Evolutionary conservation across 2,888 invertebrate species (phyloP).

Genomic region (Cartodere bifasciata): DNA sequence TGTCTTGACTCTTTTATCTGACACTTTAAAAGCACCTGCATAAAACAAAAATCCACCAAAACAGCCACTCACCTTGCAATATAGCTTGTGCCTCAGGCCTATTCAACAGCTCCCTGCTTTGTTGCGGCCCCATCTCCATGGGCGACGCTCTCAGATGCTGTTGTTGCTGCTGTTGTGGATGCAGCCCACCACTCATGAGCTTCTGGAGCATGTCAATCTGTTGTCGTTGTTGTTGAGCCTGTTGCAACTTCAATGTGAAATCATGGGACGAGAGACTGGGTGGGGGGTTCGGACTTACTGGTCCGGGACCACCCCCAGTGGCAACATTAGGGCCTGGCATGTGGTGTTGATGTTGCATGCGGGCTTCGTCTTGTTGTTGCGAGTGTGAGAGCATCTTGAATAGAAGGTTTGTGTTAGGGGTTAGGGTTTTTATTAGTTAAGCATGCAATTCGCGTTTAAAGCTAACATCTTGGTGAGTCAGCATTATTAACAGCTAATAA

Average conservation of each 20-base stretch:
- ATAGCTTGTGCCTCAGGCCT: constrained; percentile 67
- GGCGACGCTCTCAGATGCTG: constrained; percentile 29
- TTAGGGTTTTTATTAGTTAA: too few relatives aligned
- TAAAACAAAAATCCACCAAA: too few relatives aligned
- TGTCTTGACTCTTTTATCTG: too few relatives aligned
- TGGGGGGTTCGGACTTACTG: constrained; percentile 16
- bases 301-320: constrained; percentile 17
- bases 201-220: constrained; percentile 33
- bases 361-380: constrained; percentile 33
- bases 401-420: too few relatives aligned
- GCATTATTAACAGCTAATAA: too few relatives aligned
- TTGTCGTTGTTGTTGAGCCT: constrained; percentile 29
- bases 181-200: constrained; percentile 26
- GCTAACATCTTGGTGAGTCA: too few relatives aligned
- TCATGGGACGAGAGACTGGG: constrained; percentile 21
- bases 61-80: constrained; percentile 47
- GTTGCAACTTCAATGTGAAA: constrained; percentile 38
- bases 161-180: constrained; percentile 21
- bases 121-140: constrained; percentile 36
- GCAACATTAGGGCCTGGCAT: constrained; percentile 6
- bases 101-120: constrained; percentile 52
- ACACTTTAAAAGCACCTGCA: too few relatives aligned
- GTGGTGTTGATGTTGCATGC: constrained; percentile 15
- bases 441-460: too few relatives aligned
- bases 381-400: constrained; percentile 47